A percentile compares a stretch with the other conserved stretches of the same genome.
phyloP scores from a whole-genome alignment of 2,797 vertebrate species.

The Propithecus deckenii region DNA sequence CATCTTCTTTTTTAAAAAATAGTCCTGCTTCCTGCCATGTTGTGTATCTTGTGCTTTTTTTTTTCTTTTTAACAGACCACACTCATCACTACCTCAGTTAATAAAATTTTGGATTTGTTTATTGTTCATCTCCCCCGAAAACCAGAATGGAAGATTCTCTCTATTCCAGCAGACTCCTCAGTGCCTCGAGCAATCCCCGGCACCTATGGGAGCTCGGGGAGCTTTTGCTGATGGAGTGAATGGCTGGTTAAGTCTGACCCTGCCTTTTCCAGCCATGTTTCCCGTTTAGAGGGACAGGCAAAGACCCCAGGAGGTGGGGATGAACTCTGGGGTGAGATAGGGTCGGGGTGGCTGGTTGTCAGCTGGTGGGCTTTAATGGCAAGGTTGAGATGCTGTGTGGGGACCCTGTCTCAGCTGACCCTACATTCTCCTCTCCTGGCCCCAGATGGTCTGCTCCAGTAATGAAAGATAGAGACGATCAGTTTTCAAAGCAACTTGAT shows the following conservation, averaged over 20 bases:
- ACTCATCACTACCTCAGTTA: neutral
- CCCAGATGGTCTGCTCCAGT: neutral
- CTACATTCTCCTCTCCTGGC: neutral
- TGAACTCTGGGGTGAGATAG: neutral
- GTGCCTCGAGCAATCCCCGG: neutral
- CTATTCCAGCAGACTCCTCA: neutral
- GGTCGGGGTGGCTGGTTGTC: neutral
- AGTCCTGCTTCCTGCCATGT: neutral
- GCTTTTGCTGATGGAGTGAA: neutral
- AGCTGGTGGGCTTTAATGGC: neutral
- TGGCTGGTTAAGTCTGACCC: neutral
- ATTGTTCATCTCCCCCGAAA: neutral
- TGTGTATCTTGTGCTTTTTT: neutral
- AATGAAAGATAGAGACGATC: neutral
- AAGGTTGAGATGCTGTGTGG: neutral
- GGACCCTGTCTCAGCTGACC: neutral
- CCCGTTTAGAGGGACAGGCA: neutral
- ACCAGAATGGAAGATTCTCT: neutral
- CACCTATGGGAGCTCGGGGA: neutral
- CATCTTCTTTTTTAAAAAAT: neutral
- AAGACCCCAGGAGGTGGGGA: neutral
- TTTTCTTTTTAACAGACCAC: neutral
- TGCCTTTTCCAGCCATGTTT: neutral
- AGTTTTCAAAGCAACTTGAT: neutral
- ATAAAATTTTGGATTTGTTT: neutral